These are phyloP conservation scores for Petrocephalus sullivani DNA, from an alignment of 2,797 vertebrate species.

Conservation along the genomic window DNA sequence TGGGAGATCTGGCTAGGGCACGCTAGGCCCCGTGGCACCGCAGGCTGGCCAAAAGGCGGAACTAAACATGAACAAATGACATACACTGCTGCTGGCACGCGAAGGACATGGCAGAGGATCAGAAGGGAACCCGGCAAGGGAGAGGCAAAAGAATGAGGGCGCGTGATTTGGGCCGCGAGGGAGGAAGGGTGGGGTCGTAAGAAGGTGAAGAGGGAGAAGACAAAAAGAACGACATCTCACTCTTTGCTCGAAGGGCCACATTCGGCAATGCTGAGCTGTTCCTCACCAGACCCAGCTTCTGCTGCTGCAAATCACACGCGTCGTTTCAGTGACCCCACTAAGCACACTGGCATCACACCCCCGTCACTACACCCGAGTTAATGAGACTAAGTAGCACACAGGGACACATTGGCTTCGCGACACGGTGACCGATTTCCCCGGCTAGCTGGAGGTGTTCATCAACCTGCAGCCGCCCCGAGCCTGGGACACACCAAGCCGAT, in stretches of 20 bases:
- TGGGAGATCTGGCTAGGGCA: not conserved
- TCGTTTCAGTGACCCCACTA: not conserved
- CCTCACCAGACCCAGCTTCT: constrained; percentile 76
- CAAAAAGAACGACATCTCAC: constrained; percentile 29
- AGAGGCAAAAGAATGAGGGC: not conserved
- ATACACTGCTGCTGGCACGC: constrained; percentile 1
- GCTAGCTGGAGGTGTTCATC: not conserved
- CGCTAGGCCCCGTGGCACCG: not conserved
- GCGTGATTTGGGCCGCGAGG: not conserved
- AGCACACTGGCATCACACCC: not conserved
- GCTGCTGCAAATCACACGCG: constrained; percentile 63
- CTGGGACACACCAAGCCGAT: not conserved
- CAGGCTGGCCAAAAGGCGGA: constrained; percentile 22
- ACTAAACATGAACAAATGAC: not conserved
- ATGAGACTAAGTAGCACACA: not conserved
- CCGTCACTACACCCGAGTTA: not conserved
- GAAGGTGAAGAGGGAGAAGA: not conserved
- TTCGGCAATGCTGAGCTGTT: constrained; percentile 81
- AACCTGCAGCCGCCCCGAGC: not conserved
- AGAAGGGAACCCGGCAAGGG: not conserved
- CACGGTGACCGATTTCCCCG: not conserved
- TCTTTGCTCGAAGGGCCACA: constrained; percentile 64
- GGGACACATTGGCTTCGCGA: not conserved
- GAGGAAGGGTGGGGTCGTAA: not conserved
- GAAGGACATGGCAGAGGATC: not conserved